Conservation (phyloP, 1,140 invertebrate species). For the Penaeus vannamei region DNA sequence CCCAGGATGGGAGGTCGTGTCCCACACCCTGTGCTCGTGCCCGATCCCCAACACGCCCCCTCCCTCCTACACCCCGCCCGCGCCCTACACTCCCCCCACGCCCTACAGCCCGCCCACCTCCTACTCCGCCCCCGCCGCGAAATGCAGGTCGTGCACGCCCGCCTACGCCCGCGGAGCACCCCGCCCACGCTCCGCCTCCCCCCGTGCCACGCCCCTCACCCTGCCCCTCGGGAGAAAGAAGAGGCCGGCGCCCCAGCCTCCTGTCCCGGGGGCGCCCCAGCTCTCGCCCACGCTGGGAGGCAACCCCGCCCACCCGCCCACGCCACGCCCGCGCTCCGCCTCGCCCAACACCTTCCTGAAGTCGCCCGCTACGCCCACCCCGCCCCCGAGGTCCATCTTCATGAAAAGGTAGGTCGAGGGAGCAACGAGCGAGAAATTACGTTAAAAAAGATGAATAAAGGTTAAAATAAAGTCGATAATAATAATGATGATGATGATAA, state of each 20-base stretch:
- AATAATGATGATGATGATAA: no score
- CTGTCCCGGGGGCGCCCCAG: constrained; percentile 10
- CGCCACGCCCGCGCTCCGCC: not conserved
- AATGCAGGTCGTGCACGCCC: no score
- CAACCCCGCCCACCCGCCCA: not conserved
- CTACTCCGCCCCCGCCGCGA: not conserved
- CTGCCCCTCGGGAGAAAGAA: not conserved
- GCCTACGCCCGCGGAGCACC: constrained; percentile 20
- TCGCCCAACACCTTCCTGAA: constrained; percentile 3
- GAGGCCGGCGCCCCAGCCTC: constrained; percentile 27
- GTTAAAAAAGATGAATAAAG: no score
- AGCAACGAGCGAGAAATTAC: not conserved
- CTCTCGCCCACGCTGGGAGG: constrained; percentile 39
- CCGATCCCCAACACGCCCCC: not conserved
- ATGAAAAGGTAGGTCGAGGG: constrained; percentile 43
- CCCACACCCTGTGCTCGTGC: not conserved
- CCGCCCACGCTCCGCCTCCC: not conserved
- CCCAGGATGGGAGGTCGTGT: constrained; percentile 9
- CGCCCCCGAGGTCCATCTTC: constrained; percentile 29
- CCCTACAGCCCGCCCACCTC: not conserved
- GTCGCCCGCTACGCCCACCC: constrained; percentile 14
- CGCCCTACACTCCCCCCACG: not conserved
- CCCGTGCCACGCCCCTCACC: not conserved
- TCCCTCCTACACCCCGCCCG: not conserved
- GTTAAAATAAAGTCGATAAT: no score